Percentiles rank a stretch among this genome's conserved stretches.
Evolutionary conservation across 92 coral and sea anemone species (phyloP).

Genomic region (Epizoanthus scotinus): DNA sequence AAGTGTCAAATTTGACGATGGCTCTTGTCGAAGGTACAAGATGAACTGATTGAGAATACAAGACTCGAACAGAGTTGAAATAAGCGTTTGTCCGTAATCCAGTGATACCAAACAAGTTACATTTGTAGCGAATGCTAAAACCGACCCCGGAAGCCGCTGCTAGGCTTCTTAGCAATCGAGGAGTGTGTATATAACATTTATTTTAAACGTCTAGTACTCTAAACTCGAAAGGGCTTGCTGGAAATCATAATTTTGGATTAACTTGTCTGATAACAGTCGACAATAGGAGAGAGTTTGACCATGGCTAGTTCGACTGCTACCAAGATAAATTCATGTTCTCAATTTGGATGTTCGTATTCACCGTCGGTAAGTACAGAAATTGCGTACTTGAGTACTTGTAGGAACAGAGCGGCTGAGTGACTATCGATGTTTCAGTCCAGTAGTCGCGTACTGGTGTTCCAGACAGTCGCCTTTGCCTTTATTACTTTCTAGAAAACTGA

Average conservation of each 20-base stretch:
- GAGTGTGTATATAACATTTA: slow-evolving; percentile 41
- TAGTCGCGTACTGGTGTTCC: slow-evolving; percentile 25
- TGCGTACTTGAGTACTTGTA: slow-evolving; percentile 25
- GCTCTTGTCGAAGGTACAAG: slow-evolving; percentile 93
- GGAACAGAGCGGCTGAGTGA: slow-evolving; percentile 3
- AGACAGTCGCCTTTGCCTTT: not conserved
- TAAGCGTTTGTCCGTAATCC: slow-evolving; percentile 69
- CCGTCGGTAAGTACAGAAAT: slow-evolving; percentile 72
- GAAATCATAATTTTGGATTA: slow-evolving; percentile 25
- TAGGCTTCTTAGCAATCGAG: slow-evolving; percentile 18
- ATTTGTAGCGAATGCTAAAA: slow-evolving; percentile 40
- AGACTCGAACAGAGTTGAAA: slow-evolving; percentile 72
- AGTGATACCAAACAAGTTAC: slow-evolving; percentile 52
- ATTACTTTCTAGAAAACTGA: slow-evolving; percentile 31
- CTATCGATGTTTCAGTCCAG: not conserved
- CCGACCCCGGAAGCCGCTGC: slow-evolving; percentile 48
- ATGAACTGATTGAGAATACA: slow-evolving; percentile 92
- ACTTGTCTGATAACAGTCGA: slow-evolving; percentile 24
- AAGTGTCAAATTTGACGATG: slow-evolving; percentile 98
- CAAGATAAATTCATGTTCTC: slow-evolving; percentile 74
- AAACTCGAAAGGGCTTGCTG: slow-evolving; percentile 39
- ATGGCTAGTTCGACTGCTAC: slow-evolving; percentile 87
- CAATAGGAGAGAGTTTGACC: slow-evolving; percentile 33
- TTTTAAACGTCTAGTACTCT: slow-evolving; percentile 23
- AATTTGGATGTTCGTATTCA: slow-evolving; percentile 75